Percentiles rank a stretch among this genome's conserved stretches.
These are phyloP conservation scores for Folsomia candida DNA, from an alignment of 2,888 invertebrate species.

Conservation along the genomic window DNA sequence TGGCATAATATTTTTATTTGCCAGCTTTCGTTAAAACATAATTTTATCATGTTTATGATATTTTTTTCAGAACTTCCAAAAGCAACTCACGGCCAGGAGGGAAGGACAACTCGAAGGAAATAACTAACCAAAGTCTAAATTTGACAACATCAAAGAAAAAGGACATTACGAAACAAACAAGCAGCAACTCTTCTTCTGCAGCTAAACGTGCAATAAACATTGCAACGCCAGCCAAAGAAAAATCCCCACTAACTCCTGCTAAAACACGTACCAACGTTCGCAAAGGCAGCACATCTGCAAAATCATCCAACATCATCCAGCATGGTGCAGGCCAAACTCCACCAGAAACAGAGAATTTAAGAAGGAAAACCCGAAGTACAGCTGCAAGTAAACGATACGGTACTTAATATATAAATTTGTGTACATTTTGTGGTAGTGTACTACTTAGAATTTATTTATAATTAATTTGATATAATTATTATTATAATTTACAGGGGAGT, in stretches of 20 bases:
- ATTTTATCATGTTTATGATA: neutral
- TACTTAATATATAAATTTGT: slow-evolving; percentile 5
- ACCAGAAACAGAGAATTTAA: slow-evolving; percentile 47
- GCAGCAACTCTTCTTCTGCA: neutral
- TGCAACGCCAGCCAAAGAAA: slow-evolving; percentile 29
- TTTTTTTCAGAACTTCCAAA: slow-evolving; percentile 24
- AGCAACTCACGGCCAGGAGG: slow-evolving; percentile 16
- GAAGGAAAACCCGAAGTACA: slow-evolving; percentile 50
- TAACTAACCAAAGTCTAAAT: neutral
- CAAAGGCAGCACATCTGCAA: slow-evolving; percentile 16
- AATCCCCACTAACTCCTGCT: slow-evolving; percentile 42
- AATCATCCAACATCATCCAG: slow-evolving; percentile 19
- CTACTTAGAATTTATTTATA: neutral
- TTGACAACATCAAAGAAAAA: neutral
- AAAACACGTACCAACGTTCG: slow-evolving; percentile 46
- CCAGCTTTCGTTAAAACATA: slow-evolving; percentile 8
- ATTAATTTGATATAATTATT: neutral
- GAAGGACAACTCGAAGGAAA: slow-evolving; percentile 17
- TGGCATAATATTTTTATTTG: neutral
- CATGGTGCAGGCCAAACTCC: slow-evolving; percentile 5
- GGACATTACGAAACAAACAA: neutral
- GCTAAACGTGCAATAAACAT: slow-evolving; percentile 30
- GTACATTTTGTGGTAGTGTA: neutral
- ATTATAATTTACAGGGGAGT: slow-evolving; percentile 30
- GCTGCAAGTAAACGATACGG: slow-evolving; percentile 42